These are phyloP conservation scores for Carduelis carduelis DNA, from an alignment of 2,797 vertebrate genomes.

Conservation along the genomic window DNA sequence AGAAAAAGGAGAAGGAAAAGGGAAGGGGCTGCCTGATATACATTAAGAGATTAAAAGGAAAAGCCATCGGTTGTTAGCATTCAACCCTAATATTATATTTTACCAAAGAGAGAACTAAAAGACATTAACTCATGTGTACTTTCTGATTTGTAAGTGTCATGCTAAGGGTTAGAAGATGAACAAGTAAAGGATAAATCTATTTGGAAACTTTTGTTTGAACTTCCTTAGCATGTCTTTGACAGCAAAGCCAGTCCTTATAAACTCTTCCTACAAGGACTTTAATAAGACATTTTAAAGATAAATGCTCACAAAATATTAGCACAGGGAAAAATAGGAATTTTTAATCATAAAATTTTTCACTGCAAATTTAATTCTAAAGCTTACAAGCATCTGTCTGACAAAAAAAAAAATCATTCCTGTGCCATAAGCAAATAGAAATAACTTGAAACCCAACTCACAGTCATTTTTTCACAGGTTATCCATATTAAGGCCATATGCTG, in stretches of 20 bases:
- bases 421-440: background rate
- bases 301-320: slow-evolving; percentile 6
- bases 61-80: background rate
- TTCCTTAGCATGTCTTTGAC: slow-evolving; percentile 44
- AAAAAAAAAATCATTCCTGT: background rate
- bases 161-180: slow-evolving; percentile 47
- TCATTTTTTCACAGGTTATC: background rate
- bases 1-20: background rate
- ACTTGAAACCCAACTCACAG: background rate
- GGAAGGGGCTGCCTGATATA: background rate
- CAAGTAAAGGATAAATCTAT: slow-evolving; percentile 57
- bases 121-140: slow-evolving; percentile 36
- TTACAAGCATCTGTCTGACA: background rate
- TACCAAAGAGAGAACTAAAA: slow-evolving; percentile 33
- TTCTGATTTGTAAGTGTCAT: slow-evolving; percentile 52
- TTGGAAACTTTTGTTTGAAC: slow-evolving; percentile 54
- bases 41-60: slow-evolving; percentile 16
- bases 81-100: slow-evolving; percentile 3
- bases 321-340: background rate
- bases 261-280: slow-evolving; percentile 28
- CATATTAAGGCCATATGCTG: background rate
- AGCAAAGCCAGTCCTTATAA: slow-evolving; percentile 42
- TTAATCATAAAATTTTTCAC: background rate
- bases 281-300: slow-evolving; percentile 34
- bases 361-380: background rate